Percentiles rank a stretch among this genome's conserved stretches.
These are phyloP conservation scores for Melinopterus prodromus DNA, from an alignment of 2,888 invertebrate species.

Conservation along the genomic window DNA sequence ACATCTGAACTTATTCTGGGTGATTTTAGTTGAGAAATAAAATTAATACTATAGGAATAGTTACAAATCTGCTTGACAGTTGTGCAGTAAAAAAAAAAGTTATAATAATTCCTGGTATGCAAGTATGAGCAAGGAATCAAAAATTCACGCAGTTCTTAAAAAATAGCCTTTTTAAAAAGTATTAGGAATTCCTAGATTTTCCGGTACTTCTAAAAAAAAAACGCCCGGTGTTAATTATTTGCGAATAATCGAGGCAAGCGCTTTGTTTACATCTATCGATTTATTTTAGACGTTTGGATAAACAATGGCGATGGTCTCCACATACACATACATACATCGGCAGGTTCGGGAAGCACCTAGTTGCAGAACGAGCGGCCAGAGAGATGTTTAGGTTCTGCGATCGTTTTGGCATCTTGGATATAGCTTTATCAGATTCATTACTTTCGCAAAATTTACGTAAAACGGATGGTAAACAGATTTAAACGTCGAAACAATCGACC, in stretches of 20 bases:
- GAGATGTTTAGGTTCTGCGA: not conserved
- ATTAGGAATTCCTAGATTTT: too few species aligned
- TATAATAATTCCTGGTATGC: too few species aligned
- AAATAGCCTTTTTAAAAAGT: too few species aligned
- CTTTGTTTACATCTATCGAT: not conserved
- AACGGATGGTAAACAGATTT: not conserved
- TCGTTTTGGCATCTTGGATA: not conserved
- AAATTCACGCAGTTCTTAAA: too few species aligned
- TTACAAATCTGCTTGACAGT: too few species aligned
- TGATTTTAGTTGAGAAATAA: too few species aligned
- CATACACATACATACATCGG: not conserved
- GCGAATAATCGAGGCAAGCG: not conserved
- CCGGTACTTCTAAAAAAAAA: not conserved
- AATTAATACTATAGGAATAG: too few species aligned
- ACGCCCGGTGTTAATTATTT: not conserved
- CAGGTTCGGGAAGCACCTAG: not conserved
- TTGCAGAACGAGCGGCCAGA: not conserved
- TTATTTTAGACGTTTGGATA: conserved; percentile 4
- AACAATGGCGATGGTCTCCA: not conserved
- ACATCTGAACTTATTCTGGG: too few species aligned
- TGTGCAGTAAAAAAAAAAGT: too few species aligned
- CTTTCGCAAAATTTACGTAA: not conserved
- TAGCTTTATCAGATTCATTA: not conserved
- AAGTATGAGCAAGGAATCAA: too few species aligned
- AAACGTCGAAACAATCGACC: not conserved